Evolutionary conservation across 2,113 vertebrate species (phyloP).

Genomic region (Sinocyclocheilus anshuiensis): DNA sequence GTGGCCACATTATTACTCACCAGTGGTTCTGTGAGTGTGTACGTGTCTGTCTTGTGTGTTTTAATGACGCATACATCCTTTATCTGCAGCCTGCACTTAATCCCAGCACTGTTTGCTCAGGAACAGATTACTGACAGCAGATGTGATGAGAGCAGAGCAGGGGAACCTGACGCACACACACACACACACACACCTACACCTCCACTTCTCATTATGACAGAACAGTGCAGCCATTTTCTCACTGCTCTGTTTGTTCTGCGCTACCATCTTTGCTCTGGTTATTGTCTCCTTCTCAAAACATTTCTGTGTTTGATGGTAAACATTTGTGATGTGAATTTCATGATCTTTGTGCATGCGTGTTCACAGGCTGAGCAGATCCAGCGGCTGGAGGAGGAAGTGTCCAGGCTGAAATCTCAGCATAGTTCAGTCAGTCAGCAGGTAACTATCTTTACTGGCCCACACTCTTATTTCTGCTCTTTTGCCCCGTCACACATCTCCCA

Average conservation of each 20-base stretch:
- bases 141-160: conserved; percentile 68
- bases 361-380: conserved; percentile 54
- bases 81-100: conserved; percentile 74
- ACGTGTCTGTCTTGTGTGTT: conserved; percentile 63
- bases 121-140: conserved; percentile 75
- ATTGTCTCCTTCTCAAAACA: conserved; percentile 54
- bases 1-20: conserved; percentile 17
- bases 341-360: conserved; percentile 29
- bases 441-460: neutral
- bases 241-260: conserved; percentile 54
- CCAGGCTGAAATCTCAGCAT: conserved; percentile 48
- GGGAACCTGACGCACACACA: conserved; percentile 42
- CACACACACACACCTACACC: conserved; percentile 28
- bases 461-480: neutral
- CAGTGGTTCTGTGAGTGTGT: conserved; percentile 57
- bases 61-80: conserved; percentile 77
- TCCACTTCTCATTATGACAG: conserved; percentile 54
- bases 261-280: conserved; percentile 56
- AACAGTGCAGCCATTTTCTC: conserved; percentile 58
- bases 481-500: neutral
- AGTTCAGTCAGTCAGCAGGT: conserved; percentile 62
- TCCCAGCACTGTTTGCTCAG: conserved; percentile 77
- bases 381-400: conserved; percentile 51
- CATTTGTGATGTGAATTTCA: conserved; percentile 51
- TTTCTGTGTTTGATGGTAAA: conserved; percentile 55